phyloP scores from a whole-genome alignment of 2,888 invertebrate species.

The Pachycephus smyrnensis region DNA sequence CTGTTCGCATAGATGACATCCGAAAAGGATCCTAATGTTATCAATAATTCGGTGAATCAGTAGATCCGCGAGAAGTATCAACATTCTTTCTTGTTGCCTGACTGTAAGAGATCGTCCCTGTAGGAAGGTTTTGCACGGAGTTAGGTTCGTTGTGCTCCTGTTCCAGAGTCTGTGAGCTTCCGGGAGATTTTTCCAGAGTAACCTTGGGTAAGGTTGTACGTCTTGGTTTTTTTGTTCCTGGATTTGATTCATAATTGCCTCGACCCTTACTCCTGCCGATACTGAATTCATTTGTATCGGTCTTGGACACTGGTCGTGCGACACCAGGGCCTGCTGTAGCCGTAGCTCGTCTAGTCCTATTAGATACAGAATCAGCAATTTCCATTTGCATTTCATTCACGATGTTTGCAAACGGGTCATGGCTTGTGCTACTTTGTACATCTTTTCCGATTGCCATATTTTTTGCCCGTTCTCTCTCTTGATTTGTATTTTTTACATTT shows the following conservation, averaged over 20 bases:
- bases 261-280: conserved; percentile 14
- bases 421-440: conserved; percentile 6
- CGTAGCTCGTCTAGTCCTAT: conserved; percentile 10
- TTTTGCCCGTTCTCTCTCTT: conserved; percentile 7
- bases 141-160: conserved; percentile 1
- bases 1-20: background rate
- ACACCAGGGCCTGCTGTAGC: conserved; percentile 11
- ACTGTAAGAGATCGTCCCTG: conserved; percentile 25
- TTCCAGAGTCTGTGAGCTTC: background rate
- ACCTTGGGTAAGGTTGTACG: background rate
- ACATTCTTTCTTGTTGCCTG: conserved; percentile 29
- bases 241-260: conserved; percentile 7
- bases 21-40: background rate
- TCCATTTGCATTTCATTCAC: conserved; percentile 33
- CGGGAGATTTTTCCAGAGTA: background rate
- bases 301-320: background rate
- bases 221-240: conserved; percentile 17
- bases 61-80: conserved; percentile 21
- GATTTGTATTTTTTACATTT: conserved; percentile 18
- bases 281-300: background rate
- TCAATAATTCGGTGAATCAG: conserved; percentile 18
- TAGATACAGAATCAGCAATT: conserved; percentile 27
- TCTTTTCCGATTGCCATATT: background rate
- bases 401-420: conserved; percentile 31
- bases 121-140: conserved; percentile 22